Percentiles rank a stretch among this genome's conserved stretches.
Conservation (phyloP, 2,797 vertebrate species). For the Myripristis murdjan region DNA sequence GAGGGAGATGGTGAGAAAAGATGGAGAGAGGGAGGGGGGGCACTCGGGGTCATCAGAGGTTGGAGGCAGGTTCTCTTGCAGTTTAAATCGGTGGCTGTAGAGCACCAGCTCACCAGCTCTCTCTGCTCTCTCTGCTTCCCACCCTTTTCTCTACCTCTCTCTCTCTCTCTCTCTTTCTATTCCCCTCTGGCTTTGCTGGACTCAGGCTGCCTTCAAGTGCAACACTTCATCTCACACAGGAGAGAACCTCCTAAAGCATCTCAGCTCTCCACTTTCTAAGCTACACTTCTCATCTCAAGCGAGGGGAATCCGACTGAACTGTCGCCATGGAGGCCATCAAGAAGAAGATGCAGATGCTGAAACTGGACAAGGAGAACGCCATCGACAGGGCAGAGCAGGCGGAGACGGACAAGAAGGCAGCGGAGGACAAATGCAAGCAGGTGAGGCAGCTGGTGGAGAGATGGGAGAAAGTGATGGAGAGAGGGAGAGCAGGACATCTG, state of each 20-base stretch:
- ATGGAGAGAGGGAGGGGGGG: conserved; percentile 41
- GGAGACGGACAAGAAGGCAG: conserved; percentile 93
- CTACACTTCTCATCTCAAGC: conserved; percentile 41
- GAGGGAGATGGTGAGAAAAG: conserved; percentile 22
- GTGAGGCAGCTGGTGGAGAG: conserved; percentile 78
- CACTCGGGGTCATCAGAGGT: conserved; percentile 70
- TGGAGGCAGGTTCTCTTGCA: conserved; percentile 79
- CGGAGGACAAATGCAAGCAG: conserved; percentile 95
- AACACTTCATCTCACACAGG: not conserved
- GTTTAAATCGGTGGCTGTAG: conserved; percentile 86
- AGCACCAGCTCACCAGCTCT: conserved; percentile 67
- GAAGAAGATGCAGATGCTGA: conserved; percentile 99
- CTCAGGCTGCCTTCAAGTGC: conserved; percentile 14
- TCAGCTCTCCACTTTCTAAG: conserved; percentile 15
- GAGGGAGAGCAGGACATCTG: not conserved
- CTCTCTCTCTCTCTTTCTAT: conserved; percentile 34
- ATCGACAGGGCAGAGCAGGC: conserved; percentile 95
- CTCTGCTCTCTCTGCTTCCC: conserved; percentile 62
- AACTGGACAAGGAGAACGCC: conserved; percentile 96
- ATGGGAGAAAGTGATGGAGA: not conserved
- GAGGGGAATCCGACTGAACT: conserved; percentile 16
- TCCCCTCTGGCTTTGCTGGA: conserved; percentile 37
- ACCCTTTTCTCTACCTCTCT: conserved; percentile 45
- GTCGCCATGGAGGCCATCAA: conserved; percentile 95
- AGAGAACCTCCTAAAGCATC: conserved; percentile 34